Conservation (phyloP, 2,113 vertebrate species). For the Peromyscus californicus region DNA sequence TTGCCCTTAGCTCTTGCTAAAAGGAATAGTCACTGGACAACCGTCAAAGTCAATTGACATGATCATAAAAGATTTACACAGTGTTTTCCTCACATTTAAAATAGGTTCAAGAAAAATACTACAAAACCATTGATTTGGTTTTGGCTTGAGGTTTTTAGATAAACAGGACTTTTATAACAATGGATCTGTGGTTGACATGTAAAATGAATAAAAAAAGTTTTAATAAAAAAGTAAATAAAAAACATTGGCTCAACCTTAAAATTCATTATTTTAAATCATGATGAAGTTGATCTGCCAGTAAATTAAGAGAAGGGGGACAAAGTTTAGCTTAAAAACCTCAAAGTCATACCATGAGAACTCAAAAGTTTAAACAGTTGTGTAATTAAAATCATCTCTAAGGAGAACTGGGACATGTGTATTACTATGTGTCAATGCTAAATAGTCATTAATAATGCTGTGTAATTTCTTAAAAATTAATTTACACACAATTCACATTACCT, state of each 20-base stretch:
- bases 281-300: background rate
- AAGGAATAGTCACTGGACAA: background rate
- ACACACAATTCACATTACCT: background rate
- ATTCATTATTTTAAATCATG: background rate
- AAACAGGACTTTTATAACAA: background rate
- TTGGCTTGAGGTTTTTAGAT: background rate
- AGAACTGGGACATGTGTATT: background rate
- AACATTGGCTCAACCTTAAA: background rate
- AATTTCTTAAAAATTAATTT: background rate
- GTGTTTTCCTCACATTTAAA: background rate
- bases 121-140: background rate
- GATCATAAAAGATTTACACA: background rate
- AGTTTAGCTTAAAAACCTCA: background rate
- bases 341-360: background rate
- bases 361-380: background rate
- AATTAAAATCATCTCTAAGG: background rate
- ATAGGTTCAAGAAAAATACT: background rate
- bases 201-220: too few species aligned
- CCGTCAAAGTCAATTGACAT: background rate
- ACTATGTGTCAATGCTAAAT: background rate
- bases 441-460: background rate
- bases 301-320: background rate
- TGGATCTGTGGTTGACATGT: too few species aligned
- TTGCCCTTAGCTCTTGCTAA: background rate
- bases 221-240: too few species aligned